Conservation (phyloP, 92 coral and sea anemone species). For the Palythoa grandis region DNA sequence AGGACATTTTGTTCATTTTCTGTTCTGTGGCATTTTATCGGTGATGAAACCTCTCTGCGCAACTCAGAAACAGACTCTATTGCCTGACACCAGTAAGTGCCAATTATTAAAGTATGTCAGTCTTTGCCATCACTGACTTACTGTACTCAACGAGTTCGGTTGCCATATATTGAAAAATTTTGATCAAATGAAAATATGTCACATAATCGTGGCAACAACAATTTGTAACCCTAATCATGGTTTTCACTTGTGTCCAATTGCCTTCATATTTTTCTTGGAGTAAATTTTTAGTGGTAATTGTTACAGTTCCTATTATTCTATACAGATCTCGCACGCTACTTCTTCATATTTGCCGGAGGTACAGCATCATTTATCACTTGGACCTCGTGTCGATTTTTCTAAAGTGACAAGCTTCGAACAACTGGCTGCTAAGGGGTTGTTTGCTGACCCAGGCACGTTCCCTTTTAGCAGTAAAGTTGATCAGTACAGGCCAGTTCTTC, state of each 20-base stretch:
- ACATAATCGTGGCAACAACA: no score
- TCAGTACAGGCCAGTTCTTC: not conserved
- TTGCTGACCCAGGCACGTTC: slow-evolving; percentile 14
- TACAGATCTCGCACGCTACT: not conserved
- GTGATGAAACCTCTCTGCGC: no score
- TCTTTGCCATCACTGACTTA: not conserved
- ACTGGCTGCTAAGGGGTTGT: slow-evolving; percentile 25
- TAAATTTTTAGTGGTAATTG: not conserved
- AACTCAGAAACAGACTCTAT: no score
- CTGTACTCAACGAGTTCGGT: not conserved
- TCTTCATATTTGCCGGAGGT: slow-evolving; percentile 8
- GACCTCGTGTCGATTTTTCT: slow-evolving; percentile 17
- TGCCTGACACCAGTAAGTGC: no score
- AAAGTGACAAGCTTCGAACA: slow-evolving; percentile 36
- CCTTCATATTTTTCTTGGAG: not conserved
- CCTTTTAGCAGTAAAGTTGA: slow-evolving; percentile 19
- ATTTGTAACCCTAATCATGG: no score
- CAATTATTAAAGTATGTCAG: no score
- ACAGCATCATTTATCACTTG: not conserved
- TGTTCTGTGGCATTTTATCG: no score
- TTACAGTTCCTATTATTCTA: not conserved
- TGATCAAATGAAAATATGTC: no score
- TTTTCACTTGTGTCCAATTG: no score
- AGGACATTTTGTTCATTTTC: no score
- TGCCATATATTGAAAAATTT: not conserved